Conservation (phyloP, 1,140 invertebrate genomes). For the Andricus grossulariae region DNA sequence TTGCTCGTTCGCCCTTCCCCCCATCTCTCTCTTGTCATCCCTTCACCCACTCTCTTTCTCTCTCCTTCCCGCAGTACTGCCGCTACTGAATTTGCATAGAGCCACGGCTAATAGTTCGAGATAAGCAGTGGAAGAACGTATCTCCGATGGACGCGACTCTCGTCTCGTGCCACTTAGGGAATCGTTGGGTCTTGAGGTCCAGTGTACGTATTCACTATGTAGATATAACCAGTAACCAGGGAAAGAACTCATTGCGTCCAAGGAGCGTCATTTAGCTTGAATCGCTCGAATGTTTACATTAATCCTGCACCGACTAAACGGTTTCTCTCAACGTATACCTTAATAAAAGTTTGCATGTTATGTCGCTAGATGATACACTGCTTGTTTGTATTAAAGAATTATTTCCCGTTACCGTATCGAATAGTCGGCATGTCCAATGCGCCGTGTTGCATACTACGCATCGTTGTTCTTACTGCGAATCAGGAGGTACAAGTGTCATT, state of each 20-base stretch:
- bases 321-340: conserved; percentile 15
- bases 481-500: conserved; percentile 9
- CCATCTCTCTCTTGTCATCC: conserved; percentile 47
- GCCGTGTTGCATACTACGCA: conserved; percentile 24
- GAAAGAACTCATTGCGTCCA: background rate
- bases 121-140: conserved; percentile 60
- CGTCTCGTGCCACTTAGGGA: conserved; percentile 31
- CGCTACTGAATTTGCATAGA: conserved; percentile 71
- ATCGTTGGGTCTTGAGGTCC: background rate
- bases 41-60: conserved; percentile 49
- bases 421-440: conserved; percentile 15
- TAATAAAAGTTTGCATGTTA: conserved; percentile 6
- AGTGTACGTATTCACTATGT: background rate
- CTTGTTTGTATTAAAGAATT: conserved; percentile 43
- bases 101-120: conserved; percentile 70
- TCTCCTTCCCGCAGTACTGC: conserved; percentile 50
- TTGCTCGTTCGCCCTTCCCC: conserved; percentile 37
- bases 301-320: background rate
- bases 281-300: conserved; percentile 12
- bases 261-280: conserved; percentile 4
- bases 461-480: conserved; percentile 20
- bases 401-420: conserved; percentile 54
- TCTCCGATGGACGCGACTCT: conserved; percentile 36
- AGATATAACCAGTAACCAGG: conserved; percentile 21
- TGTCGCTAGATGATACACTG: conserved; percentile 18